Base-by-base conservation (phyloP, 2,113 vertebrate genomes). In the Ellobius talpinus region DNA sequence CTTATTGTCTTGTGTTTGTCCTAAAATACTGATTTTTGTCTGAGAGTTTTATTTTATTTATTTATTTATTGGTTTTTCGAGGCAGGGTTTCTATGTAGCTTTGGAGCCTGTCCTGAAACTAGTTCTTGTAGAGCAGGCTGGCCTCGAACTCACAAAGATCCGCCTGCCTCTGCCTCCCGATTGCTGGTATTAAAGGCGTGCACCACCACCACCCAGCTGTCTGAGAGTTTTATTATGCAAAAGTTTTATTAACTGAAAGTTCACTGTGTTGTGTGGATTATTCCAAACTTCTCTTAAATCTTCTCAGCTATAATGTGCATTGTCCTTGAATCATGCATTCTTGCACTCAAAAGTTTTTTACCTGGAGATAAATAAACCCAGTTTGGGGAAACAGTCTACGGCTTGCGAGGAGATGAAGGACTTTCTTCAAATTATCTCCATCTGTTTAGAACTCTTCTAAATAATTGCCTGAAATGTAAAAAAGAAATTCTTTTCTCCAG, bases 401-500 rank as follows among this genome's bases (percentile, higher is more conserved):
- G 50, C 6, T 7, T 31, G 17, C 77, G 31, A 87, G 63, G 23
- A 65, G 6, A 42, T 8, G 31, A 58, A 17, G 31, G 7, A 5
- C 36, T 47, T 81, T 72, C 55, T 94, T 52, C 55, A 84, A 74
- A 47, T 87, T 85, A 90, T 88, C 24, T 61, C 45, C 33, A 77
- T 14, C 90, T 26, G 47, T 47, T 50, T 86, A 92, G 23, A 89
- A 73, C 10, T 47, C 14, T 72, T 7, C 24, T 3, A 79, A 84
- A 95, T 95, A 82, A 86, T 45, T 89, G 81, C 13, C 36, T 91
- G 45, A 89, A 90, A 93, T 17, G 31, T 77, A 31, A 72, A 45
- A 90, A 52, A 33, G n/a, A 3, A 26, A 58, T 2, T 23, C 36
- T 78, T 9, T 23, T 6, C 17, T 87, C 13, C 61, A 74, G 81